Evolutionary conservation across 2,113 vertebrate genomes (phyloP).

Genomic region (Sylvietta virens): DNA sequence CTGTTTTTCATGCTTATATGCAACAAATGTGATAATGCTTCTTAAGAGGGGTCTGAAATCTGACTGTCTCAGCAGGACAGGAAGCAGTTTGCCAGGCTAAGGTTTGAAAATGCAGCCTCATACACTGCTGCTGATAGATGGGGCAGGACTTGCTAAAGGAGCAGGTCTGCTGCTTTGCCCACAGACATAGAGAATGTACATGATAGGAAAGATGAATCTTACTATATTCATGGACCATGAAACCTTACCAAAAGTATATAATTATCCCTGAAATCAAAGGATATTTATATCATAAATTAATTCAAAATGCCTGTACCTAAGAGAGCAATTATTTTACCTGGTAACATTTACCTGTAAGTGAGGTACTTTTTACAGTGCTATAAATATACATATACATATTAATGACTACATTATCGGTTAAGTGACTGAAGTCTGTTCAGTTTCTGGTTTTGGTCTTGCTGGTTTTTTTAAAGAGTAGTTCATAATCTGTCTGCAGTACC

Average conservation of each 20-base stretch:
- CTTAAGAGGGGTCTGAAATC: neutral
- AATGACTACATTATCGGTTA: neutral
- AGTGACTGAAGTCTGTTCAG: neutral
- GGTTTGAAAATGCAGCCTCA: neutral
- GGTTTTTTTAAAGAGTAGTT: neutral
- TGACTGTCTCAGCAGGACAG: neutral
- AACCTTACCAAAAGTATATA: neutral
- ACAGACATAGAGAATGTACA: fast-evolving
- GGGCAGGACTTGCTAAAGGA: neutral
- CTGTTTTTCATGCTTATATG: neutral
- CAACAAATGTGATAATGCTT: neutral
- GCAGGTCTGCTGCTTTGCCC: neutral
- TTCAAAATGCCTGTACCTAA: neutral
- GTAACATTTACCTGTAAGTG: neutral
- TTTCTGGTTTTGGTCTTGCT: neutral
- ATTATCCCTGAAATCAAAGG: neutral
- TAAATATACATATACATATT: neutral
- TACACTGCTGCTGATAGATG: neutral
- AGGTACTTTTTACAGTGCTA: neutral
- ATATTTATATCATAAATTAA: neutral
- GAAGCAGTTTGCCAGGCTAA: neutral
- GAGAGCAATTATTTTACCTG: neutral
- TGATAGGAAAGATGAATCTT: neutral
- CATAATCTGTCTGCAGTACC: neutral
- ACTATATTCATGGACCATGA: neutral